Percentiles rank a stretch among this genome's conserved stretches.
phyloP scores from a whole-genome alignment of 2,888 invertebrate genomes.

The Trichogramma evanescens region DNA sequence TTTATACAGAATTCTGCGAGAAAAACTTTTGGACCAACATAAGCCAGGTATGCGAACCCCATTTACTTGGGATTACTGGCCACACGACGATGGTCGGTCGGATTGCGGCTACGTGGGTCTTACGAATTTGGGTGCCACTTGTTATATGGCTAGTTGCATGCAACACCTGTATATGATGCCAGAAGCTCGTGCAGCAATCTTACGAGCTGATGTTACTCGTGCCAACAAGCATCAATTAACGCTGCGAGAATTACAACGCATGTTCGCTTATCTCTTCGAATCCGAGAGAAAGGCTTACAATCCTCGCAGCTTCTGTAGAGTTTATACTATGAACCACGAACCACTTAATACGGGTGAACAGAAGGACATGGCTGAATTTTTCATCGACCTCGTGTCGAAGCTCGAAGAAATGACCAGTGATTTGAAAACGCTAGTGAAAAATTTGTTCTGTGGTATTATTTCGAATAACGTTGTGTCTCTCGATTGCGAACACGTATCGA shows the following conservation, averaged over 20 bases:
- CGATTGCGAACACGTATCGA: constrained; percentile 90
- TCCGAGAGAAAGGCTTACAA: constrained; percentile 94
- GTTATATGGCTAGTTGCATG: constrained; percentile 96
- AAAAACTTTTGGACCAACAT: constrained; percentile 78
- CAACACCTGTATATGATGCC: constrained; percentile 98
- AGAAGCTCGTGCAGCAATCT: constrained; percentile 76
- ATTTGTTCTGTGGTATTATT: constrained; percentile 84
- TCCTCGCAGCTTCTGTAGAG: constrained; percentile 90
- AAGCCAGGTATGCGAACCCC: constrained; percentile 74
- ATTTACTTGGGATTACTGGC: constrained; percentile 98
- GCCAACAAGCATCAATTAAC: constrained; percentile 76
- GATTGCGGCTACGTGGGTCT: constrained; percentile 92
- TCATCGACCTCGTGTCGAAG: constrained; percentile 92
- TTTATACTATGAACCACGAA: constrained; percentile 95
- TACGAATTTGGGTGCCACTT: constrained; percentile 91
- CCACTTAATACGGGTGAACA: constrained; percentile 93
- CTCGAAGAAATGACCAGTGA: constrained; percentile 92
- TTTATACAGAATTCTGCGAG: constrained; percentile 61
- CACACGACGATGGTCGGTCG: constrained; percentile 88
- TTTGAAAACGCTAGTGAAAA: constrained; percentile 81
- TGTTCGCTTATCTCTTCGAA: constrained; percentile 91
- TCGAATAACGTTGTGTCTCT: constrained; percentile 94
- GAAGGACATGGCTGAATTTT: constrained; percentile 97
- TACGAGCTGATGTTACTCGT: constrained; percentile 66
- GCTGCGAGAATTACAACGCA: constrained; percentile 79